Conservation (phyloP, 1,140 invertebrate genomes). For the Diabrotica virgifera region DNA sequence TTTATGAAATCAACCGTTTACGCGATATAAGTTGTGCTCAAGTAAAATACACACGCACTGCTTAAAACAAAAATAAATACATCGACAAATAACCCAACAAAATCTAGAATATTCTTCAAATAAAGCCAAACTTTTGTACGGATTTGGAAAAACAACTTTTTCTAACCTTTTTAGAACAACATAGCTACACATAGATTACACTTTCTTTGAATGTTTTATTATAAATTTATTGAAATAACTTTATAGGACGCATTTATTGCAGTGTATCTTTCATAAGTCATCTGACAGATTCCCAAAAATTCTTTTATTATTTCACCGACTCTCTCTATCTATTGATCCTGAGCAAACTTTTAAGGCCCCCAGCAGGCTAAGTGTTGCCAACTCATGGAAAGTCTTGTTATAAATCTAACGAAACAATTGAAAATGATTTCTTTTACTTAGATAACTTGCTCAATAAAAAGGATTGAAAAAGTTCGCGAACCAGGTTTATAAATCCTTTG, state of each 20-base stretch:
- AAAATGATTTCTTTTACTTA: constrained; percentile 8
- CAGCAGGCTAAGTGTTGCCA: constrained; percentile 8
- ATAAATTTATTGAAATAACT: too few relatives aligned
- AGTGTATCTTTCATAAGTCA: neutral
- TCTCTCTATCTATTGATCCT: neutral
- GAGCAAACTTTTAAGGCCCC: constrained; percentile 3
- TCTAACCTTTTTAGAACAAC: too few relatives aligned
- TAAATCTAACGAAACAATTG: neutral
- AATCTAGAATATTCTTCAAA: too few relatives aligned
- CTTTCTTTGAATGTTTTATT: too few relatives aligned
- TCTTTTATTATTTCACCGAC: constrained; percentile 9
- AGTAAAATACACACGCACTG: too few relatives aligned
- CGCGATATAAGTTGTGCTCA: too few relatives aligned
- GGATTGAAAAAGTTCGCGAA: constrained; percentile 4
- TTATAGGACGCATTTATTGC: neutral
- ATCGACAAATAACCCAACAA: too few relatives aligned
- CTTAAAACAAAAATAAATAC: too few relatives aligned
- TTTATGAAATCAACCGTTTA: too few relatives aligned
- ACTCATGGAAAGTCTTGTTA: constrained; percentile 1
- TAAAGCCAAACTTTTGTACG: too few relatives aligned
- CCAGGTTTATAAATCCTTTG: neutral
- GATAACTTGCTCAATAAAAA: constrained; percentile 9
- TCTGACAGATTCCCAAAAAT: neutral
- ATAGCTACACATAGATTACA: too few relatives aligned
- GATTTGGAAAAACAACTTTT: too few relatives aligned